Evolutionary conservation across 1,140 invertebrate species (phyloP), one percentile per base, ranked within the genome.

Genomic region (Platyscapa corneri): DNA sequence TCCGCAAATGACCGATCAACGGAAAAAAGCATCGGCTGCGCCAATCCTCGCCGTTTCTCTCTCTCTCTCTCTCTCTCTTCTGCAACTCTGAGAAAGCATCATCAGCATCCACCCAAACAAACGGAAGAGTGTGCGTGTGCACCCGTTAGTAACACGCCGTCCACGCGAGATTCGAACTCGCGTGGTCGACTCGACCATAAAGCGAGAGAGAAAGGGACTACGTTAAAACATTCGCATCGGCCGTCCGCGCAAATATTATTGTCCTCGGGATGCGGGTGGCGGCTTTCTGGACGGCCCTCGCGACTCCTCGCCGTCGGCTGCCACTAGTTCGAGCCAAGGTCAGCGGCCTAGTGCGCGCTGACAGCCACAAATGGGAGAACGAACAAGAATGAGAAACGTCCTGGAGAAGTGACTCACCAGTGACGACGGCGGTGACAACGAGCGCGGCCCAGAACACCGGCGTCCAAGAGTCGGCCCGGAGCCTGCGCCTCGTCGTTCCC

Each of bases 391-490:
- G 23, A 60, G 23, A 27, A 10, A 10, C 5, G 23, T 2, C 3
- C 2, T 3, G 27, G 56, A 10, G 5, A 27, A 12, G 5, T 60
- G 1, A 79, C 83, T 78, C 65, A 84, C 83, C 83, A 76, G 75
- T 79, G 49, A 46, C 65, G 16, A 84, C 18, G 30, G 30, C 80
- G 67, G 49, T 65, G 46, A 79, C 39, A 46, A 84, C 3, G 23
- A 84, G 23, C 32, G 46, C 65, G 12, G 46, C 60, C 16, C 32
- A 32, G 46, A 79, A 46, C 7, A 32, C n/a, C 60, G 32, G 32
- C 70, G 67, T 49, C 53, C 56, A 49, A 60, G 27, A 42, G 75
- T 30, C n/a, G 39, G 30, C 18, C 14, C 42, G 56, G 56, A 27
- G 56, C 10, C 49, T 46, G 42, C 42, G 42, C 42, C 42, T 46